Evolutionary conservation across 2,888 invertebrate species (phyloP).

Genomic region (Smittia sp.): DNA sequence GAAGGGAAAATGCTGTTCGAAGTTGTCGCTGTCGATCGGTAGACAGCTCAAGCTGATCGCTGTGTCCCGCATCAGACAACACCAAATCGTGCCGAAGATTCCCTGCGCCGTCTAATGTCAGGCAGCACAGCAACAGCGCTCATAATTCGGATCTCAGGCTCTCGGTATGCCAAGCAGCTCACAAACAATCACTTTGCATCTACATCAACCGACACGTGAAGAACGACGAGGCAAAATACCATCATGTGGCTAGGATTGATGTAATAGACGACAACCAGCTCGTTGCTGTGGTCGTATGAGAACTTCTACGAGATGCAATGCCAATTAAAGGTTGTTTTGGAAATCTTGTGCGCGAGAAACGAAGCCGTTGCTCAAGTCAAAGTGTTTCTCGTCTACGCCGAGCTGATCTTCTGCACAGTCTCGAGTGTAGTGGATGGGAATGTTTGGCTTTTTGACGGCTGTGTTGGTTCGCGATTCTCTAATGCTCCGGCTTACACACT

Average conservation of each 20-base stretch:
- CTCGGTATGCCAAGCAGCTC: slow-evolving; percentile 25
- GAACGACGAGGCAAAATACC: background rate
- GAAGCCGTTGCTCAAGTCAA: slow-evolving; percentile 11
- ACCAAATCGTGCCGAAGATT: slow-evolving; percentile 37
- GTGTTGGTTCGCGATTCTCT: slow-evolving; percentile 23
- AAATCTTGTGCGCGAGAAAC: slow-evolving; percentile 13
- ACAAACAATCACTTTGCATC: slow-evolving; percentile 41
- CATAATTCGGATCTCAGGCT: slow-evolving; percentile 39
- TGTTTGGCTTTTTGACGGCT: background rate
- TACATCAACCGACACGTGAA: slow-evolving; percentile 34
- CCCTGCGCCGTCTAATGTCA: slow-evolving; percentile 38
- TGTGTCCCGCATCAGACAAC: slow-evolving; percentile 28
- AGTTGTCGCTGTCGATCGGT: background rate
- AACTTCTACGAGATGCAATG: slow-evolving; percentile 29
- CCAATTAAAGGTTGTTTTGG: slow-evolving; percentile 36
- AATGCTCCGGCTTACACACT: slow-evolving; percentile 8
- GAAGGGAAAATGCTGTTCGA: background rate
- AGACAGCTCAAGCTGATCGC: background rate
- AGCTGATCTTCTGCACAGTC: slow-evolving; percentile 1
- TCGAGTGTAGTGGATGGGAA: background rate
- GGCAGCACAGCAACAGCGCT: slow-evolving; percentile 1
- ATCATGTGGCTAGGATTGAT: slow-evolving; percentile 24
- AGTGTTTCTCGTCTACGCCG: background rate
- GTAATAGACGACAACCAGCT: slow-evolving; percentile 15
- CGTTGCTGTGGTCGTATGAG: slow-evolving; percentile 27